Evolutionary conservation across 2,113 vertebrate genomes (phyloP).

Genomic region (Puntigrus tetrazona): DNA sequence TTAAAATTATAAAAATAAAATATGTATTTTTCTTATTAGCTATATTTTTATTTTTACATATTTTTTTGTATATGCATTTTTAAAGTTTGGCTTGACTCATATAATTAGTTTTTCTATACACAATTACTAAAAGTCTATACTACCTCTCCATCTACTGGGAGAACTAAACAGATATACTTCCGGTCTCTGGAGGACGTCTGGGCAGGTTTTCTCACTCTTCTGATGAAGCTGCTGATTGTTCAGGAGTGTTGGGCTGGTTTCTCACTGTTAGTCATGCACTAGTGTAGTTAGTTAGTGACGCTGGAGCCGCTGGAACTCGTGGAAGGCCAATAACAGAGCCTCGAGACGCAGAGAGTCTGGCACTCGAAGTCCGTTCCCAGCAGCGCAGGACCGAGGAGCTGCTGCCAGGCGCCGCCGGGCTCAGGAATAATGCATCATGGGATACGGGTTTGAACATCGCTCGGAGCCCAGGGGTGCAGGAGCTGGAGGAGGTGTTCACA

Average conservation of each 20-base stretch:
- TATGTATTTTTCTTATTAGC: no score
- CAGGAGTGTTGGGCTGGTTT: no score
- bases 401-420: constrained; percentile 46
- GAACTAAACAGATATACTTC: no score
- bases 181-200: not conserved
- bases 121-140: no score
- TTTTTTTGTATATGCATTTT: no score
- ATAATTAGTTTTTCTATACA: no score
- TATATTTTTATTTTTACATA: no score
- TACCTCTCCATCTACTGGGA: not conserved
- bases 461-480: constrained; percentile 3
- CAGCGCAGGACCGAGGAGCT: not conserved
- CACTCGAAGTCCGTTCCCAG: not conserved
- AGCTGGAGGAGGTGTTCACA: constrained; percentile 25
- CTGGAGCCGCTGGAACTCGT: not conserved
- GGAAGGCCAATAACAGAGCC: constrained; percentile 11
- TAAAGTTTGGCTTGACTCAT: no score
- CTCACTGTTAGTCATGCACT: not conserved
- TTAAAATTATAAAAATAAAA: no score
- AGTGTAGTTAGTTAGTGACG: not conserved
- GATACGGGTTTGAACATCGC: constrained; percentile 38
- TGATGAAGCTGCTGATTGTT: not conserved
- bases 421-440: constrained; percentile 37
- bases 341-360: constrained; percentile 1
- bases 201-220: not conserved